phyloP scores from a whole-genome alignment of 2,797 vertebrate genomes.

The Acrocephalus scirpaceus region DNA sequence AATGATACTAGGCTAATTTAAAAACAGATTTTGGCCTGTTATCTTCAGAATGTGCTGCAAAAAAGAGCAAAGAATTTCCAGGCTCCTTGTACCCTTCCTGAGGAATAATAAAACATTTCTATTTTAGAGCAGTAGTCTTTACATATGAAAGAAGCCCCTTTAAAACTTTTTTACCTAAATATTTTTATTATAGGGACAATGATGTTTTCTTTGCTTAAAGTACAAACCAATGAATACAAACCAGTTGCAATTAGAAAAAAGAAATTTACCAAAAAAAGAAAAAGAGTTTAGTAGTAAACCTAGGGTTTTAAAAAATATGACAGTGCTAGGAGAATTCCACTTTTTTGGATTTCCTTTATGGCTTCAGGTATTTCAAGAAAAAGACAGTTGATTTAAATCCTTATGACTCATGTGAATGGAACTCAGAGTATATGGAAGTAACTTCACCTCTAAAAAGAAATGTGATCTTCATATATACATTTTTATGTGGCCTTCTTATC shows the following conservation, averaged over 20 bases:
- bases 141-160: fast-evolving
- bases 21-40: background rate
- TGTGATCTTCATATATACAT: no score
- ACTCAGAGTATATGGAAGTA: background rate
- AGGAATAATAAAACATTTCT: background rate
- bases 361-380: background rate
- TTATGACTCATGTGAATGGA: background rate
- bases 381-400: background rate
- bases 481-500: background rate
- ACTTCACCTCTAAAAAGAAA: background rate
- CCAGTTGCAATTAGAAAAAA: background rate
- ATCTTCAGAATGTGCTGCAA: background rate
- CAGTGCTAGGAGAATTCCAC: background rate
- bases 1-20: background rate
- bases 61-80: background rate
- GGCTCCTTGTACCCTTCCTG: background rate
- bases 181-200: background rate
- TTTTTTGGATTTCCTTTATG: background rate
- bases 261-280: background rate
- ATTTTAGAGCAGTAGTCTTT: background rate
- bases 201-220: background rate
- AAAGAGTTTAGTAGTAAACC: background rate
- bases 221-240: background rate
- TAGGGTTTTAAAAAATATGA: background rate
- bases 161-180: background rate